These are phyloP conservation scores for Pomacea canaliculata DNA, from an alignment of 2,888 invertebrate species.

Conservation along the genomic window DNA sequence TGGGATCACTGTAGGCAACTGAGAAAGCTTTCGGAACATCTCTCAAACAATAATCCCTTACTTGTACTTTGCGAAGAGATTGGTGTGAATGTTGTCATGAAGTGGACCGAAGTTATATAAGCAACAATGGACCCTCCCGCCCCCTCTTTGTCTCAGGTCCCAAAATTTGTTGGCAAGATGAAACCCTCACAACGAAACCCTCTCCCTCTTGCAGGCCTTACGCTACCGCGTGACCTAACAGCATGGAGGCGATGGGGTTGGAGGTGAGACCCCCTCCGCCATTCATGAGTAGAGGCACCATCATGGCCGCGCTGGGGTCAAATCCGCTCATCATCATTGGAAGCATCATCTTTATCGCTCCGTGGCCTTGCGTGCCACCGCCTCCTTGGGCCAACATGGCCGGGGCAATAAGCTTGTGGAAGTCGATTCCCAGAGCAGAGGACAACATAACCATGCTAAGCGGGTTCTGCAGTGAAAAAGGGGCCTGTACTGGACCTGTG, in stretches of 20 bases:
- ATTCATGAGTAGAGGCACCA: not conserved
- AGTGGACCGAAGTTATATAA: no score
- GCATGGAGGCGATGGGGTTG: no score
- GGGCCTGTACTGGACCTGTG: not conserved
- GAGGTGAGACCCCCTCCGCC: no score
- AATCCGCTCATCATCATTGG: not conserved
- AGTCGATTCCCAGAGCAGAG: slow-evolving; percentile 15
- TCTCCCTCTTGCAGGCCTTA: not conserved
- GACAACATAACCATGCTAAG: slow-evolving; percentile 1
- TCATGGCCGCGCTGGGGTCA: not conserved
- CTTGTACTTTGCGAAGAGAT: no score
- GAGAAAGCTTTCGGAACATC: no score
- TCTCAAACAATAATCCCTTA: no score
- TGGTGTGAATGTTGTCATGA: no score
- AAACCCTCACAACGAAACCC: not conserved
- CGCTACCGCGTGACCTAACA: not conserved
- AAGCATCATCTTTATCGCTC: not conserved
- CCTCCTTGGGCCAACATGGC: slow-evolving; percentile 1
- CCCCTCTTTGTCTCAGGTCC: not conserved
- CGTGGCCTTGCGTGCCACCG: not conserved
- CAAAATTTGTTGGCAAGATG: not conserved
- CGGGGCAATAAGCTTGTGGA: slow-evolving; percentile 17
- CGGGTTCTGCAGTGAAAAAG: slow-evolving; percentile 17
- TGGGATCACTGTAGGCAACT: no score
- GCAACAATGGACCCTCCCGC: no score